phyloP scores from a whole-genome alignment of 2,888 invertebrate species.

The Euzetes globulus region DNA sequence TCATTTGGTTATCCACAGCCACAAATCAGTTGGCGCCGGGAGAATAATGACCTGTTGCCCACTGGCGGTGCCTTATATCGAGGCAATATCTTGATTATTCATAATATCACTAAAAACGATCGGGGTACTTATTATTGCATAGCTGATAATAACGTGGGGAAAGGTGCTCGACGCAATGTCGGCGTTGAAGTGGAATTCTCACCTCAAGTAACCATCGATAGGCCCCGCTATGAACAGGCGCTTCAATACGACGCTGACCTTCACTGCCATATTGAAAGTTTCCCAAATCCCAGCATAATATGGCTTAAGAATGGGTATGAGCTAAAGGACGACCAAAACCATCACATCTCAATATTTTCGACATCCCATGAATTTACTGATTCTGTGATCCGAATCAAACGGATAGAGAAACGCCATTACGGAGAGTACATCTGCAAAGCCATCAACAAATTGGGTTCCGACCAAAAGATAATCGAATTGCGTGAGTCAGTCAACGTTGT shows the following conservation, averaged over 20 bases:
- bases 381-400: slow-evolving; percentile 75
- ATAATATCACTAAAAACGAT: slow-evolving; percentile 65
- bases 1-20: slow-evolving; percentile 78
- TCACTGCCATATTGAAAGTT: slow-evolving; percentile 88
- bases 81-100: slow-evolving; percentile 71
- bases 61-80: slow-evolving; percentile 55
- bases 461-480: slow-evolving; percentile 67
- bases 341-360: slow-evolving; percentile 76
- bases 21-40: slow-evolving; percentile 76
- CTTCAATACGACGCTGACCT: slow-evolving; percentile 86
- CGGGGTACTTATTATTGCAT: slow-evolving; percentile 89
- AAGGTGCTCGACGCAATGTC: slow-evolving; percentile 65
- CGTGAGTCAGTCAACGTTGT: slow-evolving; percentile 83
- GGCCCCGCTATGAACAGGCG: slow-evolving; percentile 68
- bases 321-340: slow-evolving; percentile 73
- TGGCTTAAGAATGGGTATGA: slow-evolving; percentile 76
- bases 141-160: slow-evolving; percentile 51
- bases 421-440: slow-evolving; percentile 76
- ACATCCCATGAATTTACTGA: slow-evolving; percentile 85
- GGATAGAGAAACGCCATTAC: slow-evolving; percentile 79
- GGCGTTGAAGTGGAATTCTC: slow-evolving; percentile 61
- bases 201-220: slow-evolving; percentile 34
- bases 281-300: slow-evolving; percentile 80
- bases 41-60: slow-evolving; percentile 84
- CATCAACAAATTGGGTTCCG: slow-evolving; percentile 72